Base-by-base conservation (phyloP, 2,797 vertebrate genomes). In the Numenius phaeopus region DNA sequence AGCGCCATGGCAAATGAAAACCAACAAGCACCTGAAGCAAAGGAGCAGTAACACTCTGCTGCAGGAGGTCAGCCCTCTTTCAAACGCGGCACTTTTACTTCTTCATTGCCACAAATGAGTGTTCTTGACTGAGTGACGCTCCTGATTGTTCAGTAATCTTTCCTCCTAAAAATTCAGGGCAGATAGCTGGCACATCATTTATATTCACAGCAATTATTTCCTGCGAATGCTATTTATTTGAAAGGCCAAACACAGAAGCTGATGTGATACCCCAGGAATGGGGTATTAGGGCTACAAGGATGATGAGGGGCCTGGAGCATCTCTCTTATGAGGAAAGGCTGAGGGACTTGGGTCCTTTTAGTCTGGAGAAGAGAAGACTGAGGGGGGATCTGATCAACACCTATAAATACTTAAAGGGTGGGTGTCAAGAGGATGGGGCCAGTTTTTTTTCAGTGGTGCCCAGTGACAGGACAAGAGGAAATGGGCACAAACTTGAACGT, bases 1-100 rank as follows among this genome's bases (percentile, higher is more conserved):
- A 97, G 94, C 15, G 8, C 44, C 66, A 88, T 21, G 32, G 94
- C 30, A 93, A 96, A 87, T 70, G 73, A 96, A 97, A 97, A 96
- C 84, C 94, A 97, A 94, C 83, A 96, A 92, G 75, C 1, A 3
- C 94, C 83, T 88, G 91, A 96, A 96, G 81, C 9, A 23, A 96
- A 87, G 64, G 76, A 97, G 86, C 89, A 90, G 83, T 62, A 95
- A 84, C 72, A 46, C 61, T 72, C 83, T 78, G 62, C 83, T 84
- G 64, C 50, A 78, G 87, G 55, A 96, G 91, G 92, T 95, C 87
- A 91, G 30, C 4, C 83, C 46, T 52, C 79, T 89, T 81, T 86
- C 67, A 59, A 95, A 93, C 71, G 90, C 3, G 2, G 62, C 47
- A 50, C 50, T 87, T 83, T 62, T 85, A 40, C 87, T 37, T 87